Evolutionary conservation across 37 sponge, comb jelly and placozoan species (phyloP).

Genomic region (Corticium candelabrum): DNA sequence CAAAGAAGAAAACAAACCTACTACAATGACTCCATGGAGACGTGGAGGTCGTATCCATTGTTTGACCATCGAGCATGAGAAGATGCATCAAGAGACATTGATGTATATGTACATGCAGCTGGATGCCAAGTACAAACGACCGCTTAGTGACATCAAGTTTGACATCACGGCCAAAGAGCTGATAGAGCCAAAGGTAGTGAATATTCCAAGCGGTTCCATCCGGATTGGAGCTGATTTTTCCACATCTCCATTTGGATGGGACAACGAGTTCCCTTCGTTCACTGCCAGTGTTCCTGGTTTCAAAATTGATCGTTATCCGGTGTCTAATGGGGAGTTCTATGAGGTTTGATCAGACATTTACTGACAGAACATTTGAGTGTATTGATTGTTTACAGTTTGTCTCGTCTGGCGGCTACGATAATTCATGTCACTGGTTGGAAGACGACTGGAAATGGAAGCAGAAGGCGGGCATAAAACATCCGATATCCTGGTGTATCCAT

Average conservation of each 20-base stretch:
- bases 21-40: not conserved
- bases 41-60: not conserved
- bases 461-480: not conserved
- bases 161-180: not conserved
- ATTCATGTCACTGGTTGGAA: not conserved
- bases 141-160: not conserved
- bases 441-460: not conserved
- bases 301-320: not conserved
- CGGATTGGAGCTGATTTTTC: not conserved
- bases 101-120: not conserved
- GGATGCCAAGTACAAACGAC: not conserved
- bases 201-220: not conserved
- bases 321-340: not conserved
- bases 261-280: not conserved
- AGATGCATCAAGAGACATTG: not conserved
- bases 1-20: not conserved
- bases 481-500: not conserved
- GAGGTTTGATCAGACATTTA: not conserved
- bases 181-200: not conserved
- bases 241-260: not conserved
- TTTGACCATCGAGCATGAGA: not conserved
- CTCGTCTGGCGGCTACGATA: not conserved
- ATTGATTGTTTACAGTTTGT: not conserved
- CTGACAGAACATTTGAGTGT: not conserved
- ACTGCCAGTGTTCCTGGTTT: not conserved